Conservation (phyloP, 2,888 invertebrate species). For the Stenodema calcarata region DNA sequence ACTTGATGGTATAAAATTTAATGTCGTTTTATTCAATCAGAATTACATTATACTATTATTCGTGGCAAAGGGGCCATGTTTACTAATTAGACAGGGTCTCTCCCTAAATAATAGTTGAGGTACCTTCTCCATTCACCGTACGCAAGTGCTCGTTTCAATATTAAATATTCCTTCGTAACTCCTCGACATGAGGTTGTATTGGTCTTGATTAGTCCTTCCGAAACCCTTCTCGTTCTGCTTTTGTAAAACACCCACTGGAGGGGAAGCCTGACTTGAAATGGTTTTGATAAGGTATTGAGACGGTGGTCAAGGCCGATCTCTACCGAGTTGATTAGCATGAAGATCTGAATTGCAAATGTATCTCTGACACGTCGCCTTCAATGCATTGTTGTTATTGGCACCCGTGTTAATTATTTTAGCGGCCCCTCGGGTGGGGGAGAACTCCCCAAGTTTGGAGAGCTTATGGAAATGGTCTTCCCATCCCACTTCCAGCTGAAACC, state of each 20-base stretch:
- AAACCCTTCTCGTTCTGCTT: neutral
- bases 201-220: neutral
- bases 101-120: too few relatives aligned
- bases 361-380: neutral
- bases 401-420: constrained; percentile 9
- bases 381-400: neutral
- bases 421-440: neutral
- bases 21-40: too few relatives aligned
- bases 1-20: too few relatives aligned
- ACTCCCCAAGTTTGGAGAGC: neutral
- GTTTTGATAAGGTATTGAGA: neutral
- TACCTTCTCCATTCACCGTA: too few relatives aligned
- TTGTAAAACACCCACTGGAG: neutral
- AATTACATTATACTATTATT: too few relatives aligned
- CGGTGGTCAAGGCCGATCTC: neutral
- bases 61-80: too few relatives aligned
- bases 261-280: neutral
- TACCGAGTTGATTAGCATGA: neutral
- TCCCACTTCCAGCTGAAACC: too few relatives aligned
- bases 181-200: neutral
- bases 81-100: too few relatives aligned
- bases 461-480: neutral
- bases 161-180: too few relatives aligned
- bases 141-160: too few relatives aligned
- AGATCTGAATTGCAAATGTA: constrained; percentile 17